Base-by-base conservation (phyloP, 2,888 invertebrate genomes). In the Aquatica leii region DNA sequence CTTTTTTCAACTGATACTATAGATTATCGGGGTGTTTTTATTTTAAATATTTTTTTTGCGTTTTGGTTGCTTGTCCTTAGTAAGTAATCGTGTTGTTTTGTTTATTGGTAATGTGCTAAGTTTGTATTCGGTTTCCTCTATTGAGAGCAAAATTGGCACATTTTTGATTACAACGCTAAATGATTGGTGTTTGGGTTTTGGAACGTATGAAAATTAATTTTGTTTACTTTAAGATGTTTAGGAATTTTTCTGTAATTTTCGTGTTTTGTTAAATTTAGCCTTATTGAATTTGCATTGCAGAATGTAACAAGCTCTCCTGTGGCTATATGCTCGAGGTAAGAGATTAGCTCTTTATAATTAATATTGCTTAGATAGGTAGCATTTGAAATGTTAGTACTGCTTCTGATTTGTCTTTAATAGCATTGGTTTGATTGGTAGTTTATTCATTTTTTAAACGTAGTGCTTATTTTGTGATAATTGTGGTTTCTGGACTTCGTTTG, bases 211-310 rank as follows among this genome's bases (percentile, higher is more conserved):
- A 37, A 53, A 1, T 53, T 53, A 20, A 40, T 53, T 53, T 40
- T 5, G 9, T 17, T 40, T 53, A 37, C 53, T 37, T 40, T 40
- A 37, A 53, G 37, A 14, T 53, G 21, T 40, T 18, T 20, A n/a
- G 53, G 8, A 37, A 53, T 4, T n/a, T 53, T 37, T 53, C 53
- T 40, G 31, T 20, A 53, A 52, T 52, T 35, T 52, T 52, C 52
- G 14, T 52, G 35, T 52, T 35, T 52, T 52, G 50, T 35, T 35
- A 52, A 15, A 52, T 52, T 52, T 52, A 52, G 34, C 35, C 35
- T 52, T 52, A 52, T 52, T n/a, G 37, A 34, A 35, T 52, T 52
- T 35, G 52, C n/a, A n/a, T n/a, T n/a, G n/a, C n/a, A n/a, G n/a
- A n/a, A n/a, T n/a, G n/a, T n/a, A n/a, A n/a, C 18, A 11, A 52